Evolutionary conservation across 2,113 vertebrate genomes (phyloP), one percentile per base, ranked within the genome.

Genomic region (Petrocephalus microphthalmus): DNA sequence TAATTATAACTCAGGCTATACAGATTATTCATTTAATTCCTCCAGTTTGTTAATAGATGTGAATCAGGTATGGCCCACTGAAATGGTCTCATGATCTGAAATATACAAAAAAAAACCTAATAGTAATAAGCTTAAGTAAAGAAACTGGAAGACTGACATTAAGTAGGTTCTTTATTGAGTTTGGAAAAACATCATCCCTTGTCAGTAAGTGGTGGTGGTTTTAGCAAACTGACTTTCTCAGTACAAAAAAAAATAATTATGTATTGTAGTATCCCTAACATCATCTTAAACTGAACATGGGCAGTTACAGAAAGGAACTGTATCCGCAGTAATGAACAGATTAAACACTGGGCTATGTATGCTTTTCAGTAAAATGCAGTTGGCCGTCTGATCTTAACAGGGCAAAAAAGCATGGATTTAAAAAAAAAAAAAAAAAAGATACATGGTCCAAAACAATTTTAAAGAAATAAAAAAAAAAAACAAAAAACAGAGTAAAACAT

Each of bases 371-470:
- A 49, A 85, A 85, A 53, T 33, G 51, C 10, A 22, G 71, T 7
- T 83, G 20, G 81, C 81, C 37, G 45, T 54, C 25, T 85, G 51
- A 45, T 45, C 81, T 67, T 74, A 84, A 54, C 60, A 29, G 74
- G 53, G 60, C 53, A 25, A 86, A 22, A 74, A 51, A 19, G 37
- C 25, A 51, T 15, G n/a, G 60, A 54, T 78, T 60, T 47, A 78
- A 22, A 53, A 22, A 60, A 78, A 22, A 53, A 22, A 67, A 47
- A 17, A 42, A 53, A 53, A 81, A 47, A 10, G 8, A 56, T 56
- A 86, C 84, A 87, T 87, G 85, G 71, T 89, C 84, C 84, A 89
- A 84, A 89, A 81, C 25, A 64, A 56, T 4, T 87, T 82, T 54
- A 67, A 78, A 86, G 71, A 86, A 71, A 85, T 74, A 10, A 84